Evolutionary conservation across 2,797 vertebrate genomes (phyloP).

Genomic region (Enteromius fasciolatus): DNA sequence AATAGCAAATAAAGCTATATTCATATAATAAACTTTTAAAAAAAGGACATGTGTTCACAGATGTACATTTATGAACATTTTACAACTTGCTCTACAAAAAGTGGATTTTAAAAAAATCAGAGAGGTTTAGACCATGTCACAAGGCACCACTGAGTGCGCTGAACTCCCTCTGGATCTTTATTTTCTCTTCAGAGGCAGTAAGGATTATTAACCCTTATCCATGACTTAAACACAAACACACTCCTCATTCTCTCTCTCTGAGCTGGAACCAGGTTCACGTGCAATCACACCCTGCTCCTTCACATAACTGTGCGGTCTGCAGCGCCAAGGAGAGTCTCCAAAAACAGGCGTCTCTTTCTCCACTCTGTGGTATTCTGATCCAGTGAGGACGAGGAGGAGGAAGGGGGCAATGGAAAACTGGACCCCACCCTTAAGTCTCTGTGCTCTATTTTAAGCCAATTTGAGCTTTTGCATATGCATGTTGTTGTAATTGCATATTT

Average conservation of each 20-base stretch:
- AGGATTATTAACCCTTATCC: constrained; percentile 15
- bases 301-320: constrained; percentile 35
- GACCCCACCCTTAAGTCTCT: constrained; percentile 17
- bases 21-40: no score
- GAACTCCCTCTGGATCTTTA: constrained; percentile 14
- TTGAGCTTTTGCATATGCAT: not conserved
- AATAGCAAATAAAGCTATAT: no score
- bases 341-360: constrained; percentile 49
- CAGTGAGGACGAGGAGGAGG: constrained; percentile 8
- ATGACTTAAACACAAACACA: constrained; percentile 2
- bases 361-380: constrained; percentile 35
- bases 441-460: constrained; percentile 12
- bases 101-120: constrained; percentile 14
- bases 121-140: constrained; percentile 3
- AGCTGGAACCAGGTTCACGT: constrained; percentile 18
- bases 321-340: constrained; percentile 13
- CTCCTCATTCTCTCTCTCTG: constrained; percentile 17
- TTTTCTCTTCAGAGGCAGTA: constrained; percentile 23
- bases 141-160: constrained; percentile 24
- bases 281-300: constrained; percentile 13
- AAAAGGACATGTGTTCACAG: not conserved
- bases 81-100: not conserved
- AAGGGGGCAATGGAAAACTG: constrained; percentile 23
- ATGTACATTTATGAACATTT: not conserved
- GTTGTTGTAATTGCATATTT: no score